phyloP scores from a whole-genome alignment of 2,797 vertebrate genomes.

The Hafferia zeledoni region DNA sequence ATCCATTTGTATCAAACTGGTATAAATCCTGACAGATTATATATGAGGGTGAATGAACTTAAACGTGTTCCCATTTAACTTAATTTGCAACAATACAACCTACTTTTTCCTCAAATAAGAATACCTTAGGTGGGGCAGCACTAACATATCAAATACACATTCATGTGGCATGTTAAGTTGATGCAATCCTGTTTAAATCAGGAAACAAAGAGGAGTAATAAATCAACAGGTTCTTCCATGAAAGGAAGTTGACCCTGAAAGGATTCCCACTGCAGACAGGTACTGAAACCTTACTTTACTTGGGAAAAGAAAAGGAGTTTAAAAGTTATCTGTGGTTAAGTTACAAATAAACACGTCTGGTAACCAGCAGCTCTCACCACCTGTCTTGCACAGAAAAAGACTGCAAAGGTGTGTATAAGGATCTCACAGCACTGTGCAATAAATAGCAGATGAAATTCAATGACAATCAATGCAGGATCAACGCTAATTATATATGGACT shows the following conservation, averaged over 20 bases:
- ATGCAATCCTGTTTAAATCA: neutral
- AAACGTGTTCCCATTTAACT: neutral
- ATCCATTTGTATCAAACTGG: neutral
- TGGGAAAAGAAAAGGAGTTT: neutral
- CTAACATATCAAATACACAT: neutral
- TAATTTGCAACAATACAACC: neutral
- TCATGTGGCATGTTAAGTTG: neutral
- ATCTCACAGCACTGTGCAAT: neutral
- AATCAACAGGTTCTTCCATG: neutral
- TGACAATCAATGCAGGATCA: conserved; percentile 62
- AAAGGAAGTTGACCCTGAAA: neutral
- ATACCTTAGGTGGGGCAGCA: neutral
- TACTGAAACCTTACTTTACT: neutral
- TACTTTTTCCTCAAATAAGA: neutral
- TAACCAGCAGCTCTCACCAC: neutral
- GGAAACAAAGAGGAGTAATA: neutral
- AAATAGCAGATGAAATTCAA: conserved; percentile 55
- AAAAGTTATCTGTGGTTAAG: neutral
- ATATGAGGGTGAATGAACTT: neutral
- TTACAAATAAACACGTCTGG: neutral
- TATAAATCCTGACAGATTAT: neutral
- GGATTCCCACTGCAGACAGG: neutral
- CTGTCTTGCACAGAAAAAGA: neutral
- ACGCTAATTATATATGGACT: conserved; percentile 51
- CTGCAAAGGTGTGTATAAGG: neutral